Percentiles rank a stretch among this genome's conserved stretches.
Evolutionary conservation across 2,113 vertebrate genomes (phyloP).

Genomic region (Neotoma lepida): DNA sequence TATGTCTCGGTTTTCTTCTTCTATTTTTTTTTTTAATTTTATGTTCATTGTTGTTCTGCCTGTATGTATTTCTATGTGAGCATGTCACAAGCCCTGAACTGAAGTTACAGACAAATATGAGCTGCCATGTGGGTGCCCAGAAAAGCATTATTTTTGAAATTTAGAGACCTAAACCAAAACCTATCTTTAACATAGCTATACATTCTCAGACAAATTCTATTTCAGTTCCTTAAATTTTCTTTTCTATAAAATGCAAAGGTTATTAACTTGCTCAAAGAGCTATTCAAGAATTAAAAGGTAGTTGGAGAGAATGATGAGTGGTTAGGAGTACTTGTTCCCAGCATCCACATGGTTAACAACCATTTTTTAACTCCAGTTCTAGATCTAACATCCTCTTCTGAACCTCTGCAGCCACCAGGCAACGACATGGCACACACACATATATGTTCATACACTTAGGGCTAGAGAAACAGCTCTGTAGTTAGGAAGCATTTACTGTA

Average conservation of each 20-base stretch:
- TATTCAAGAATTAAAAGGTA: background rate
- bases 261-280: background rate
- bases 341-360: background rate
- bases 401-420: background rate
- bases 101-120: background rate
- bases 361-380: background rate
- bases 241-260: constrained; percentile 7
- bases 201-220: background rate
- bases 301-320: background rate
- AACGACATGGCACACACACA: background rate
- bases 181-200: background rate
- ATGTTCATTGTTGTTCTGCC: background rate
- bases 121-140: background rate
- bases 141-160: background rate
- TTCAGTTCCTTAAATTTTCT: constrained; percentile 18
- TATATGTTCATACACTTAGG: background rate
- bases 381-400: background rate
- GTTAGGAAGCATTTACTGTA: background rate
- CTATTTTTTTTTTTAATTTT: background rate
- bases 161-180: background rate
- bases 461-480: background rate
- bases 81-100: background rate
- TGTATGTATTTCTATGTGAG: background rate
- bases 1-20: background rate
- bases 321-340: background rate